A percentile compares a stretch with the other conserved stretches of the same genome.
Conservation (phyloP, 35 echinoderm and acorn worm species). For the Hemicentrotus pulcherrimus region DNA sequence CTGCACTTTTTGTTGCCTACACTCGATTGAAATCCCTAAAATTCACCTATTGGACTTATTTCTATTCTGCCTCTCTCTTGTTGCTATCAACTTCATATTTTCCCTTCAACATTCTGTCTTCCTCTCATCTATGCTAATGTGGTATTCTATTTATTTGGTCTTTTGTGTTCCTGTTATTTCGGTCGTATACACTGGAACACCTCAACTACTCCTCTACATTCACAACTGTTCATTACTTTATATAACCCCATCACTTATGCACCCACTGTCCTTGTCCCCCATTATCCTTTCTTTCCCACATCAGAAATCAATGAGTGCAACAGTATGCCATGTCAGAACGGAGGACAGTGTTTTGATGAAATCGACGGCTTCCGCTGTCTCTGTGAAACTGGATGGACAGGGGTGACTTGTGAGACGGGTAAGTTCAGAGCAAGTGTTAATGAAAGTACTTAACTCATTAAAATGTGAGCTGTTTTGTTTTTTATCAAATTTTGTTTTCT, state of each 20-base stretch:
- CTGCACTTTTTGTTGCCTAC: not conserved
- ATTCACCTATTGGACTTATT: too few relatives aligned
- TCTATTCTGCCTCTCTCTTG: too few relatives aligned
- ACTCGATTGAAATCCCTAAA: not conserved
- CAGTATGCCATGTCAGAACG: conserved; percentile 70
- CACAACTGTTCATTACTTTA: not conserved
- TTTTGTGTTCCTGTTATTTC: too few relatives aligned
- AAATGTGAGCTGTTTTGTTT: not conserved
- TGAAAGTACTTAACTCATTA: too few relatives aligned
- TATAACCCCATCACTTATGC: not conserved
- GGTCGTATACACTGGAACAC: not conserved
- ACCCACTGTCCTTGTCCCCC: not conserved
- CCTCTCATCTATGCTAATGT: not conserved
- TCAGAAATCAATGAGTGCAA: conserved; percentile 72
- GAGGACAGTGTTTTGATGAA: conserved; percentile 50
- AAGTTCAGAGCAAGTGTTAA: conserved; percentile 38
- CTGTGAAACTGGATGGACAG: conserved; percentile 66
- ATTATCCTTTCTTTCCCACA: not conserved
- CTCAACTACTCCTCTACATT: not conserved
- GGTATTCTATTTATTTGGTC: not conserved
- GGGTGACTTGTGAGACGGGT: conserved; percentile 64
- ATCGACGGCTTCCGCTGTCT: conserved; percentile 55
- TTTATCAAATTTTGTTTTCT: too few relatives aligned
- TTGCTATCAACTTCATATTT: not conserved
- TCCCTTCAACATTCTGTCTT: not conserved